A percentile compares a stretch with the other conserved stretches of the same genome.
These are phyloP conservation scores for Urocolius indicus DNA, from an alignment of 2,113 vertebrate genomes.

Conservation along the genomic window DNA sequence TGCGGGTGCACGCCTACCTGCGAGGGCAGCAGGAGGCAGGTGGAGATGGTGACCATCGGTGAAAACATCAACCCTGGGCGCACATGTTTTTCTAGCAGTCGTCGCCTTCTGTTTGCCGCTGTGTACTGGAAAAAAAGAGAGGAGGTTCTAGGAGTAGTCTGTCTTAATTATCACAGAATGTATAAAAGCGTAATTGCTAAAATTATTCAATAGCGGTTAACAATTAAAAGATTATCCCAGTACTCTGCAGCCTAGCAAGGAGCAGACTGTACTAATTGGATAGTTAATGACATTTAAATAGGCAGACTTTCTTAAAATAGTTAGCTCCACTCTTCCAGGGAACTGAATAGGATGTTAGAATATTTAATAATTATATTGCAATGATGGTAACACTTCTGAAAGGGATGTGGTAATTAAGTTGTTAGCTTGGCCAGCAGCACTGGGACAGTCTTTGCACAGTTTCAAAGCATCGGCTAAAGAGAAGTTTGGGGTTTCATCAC, in stretches of 20 bases:
- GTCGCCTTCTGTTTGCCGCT: neutral
- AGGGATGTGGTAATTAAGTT: neutral
- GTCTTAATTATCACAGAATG: neutral
- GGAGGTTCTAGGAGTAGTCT: neutral
- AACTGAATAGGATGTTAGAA: neutral
- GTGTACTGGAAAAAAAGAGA: neutral
- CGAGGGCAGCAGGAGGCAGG: neutral
- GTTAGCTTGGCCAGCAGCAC: neutral
- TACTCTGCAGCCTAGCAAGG: conserved; percentile 14
- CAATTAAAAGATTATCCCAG: conserved; percentile 31
- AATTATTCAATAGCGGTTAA: conserved; percentile 11
- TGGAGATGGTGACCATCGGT: rapidly evolving
- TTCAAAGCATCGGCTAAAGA: neutral
- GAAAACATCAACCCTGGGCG: neutral
- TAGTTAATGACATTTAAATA: conserved; percentile 65
- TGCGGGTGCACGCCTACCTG: neutral
- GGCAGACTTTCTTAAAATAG: conserved; percentile 40
- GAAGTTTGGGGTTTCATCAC: neutral
- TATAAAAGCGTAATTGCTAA: conserved; percentile 6
- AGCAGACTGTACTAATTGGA: conserved; percentile 43
- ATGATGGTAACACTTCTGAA: neutral
- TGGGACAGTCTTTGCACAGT: neutral
- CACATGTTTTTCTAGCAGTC: rapidly evolving
- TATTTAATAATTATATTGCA: neutral
- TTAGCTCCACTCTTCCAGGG: neutral